Evolutionary conservation across 37 sponge, comb jelly and placozoan genomes (phyloP), one percentile per base, ranked within the genome.

Genomic region (Chondrilla cf. caribensis): DNA sequence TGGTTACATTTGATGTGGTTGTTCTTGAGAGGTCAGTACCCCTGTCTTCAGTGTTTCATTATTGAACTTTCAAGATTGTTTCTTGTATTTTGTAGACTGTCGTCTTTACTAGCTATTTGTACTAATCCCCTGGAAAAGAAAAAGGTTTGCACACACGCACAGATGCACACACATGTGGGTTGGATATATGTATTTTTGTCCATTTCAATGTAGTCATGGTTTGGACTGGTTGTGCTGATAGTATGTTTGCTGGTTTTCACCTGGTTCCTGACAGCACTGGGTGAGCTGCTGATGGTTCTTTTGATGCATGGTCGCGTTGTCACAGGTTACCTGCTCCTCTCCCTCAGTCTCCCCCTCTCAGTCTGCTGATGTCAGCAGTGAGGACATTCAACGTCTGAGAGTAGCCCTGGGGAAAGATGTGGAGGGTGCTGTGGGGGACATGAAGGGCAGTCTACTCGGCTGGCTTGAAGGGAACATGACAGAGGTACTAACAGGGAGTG

Each of bases 171-270:
- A 29, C 64, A 62, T 11, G 11, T 11, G 11, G 17, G 57, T 17
- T 55, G 57, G 18, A 62, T n/a, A 62, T n/a, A 62, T 15, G 7
- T n/a, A 62, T n/a, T 19, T 15, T 28, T 15, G 18, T 15, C 15
- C 64, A 19, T 15, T 62, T n/a, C 29, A 9, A n/a, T 62, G 19
- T 7, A 73, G 76, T 73, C 76, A 19, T 73, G 76, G 76, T 73
- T 73, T 73, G 76, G 76, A 31, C 76, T 73, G 25, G 7, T 73
- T n/a, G 42, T 73, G 38, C 43, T 73, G 42, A 6, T 73, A 2
- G 25, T 73, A 4, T 41, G 25, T 0, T 38, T 73, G 22, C 76
- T 73, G 17, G 44, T 37, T 2, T 9, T 73, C 44, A 73, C 76
- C 6, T 73, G 76, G 76, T 39, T 2, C 11, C 76, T 73, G 42